Evolutionary conservation across 2,113 vertebrate genomes (phyloP).

Genomic region (Myotis yumanensis): DNA sequence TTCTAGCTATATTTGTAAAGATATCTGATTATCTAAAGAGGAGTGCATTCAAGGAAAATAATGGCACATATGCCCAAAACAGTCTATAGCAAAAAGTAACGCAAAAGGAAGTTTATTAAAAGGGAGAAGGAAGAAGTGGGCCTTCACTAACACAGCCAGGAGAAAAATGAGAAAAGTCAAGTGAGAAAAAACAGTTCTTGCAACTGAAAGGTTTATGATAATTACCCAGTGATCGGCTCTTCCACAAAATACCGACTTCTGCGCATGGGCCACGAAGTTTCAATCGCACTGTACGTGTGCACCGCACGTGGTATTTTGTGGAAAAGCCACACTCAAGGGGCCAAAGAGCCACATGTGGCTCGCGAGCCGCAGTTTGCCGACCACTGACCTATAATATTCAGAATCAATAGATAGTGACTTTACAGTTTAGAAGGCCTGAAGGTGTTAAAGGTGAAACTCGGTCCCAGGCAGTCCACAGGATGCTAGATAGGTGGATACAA

Average conservation of each 20-base stretch:
- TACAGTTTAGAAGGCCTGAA: neutral
- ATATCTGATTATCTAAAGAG: neutral
- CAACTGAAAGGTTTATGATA: neutral
- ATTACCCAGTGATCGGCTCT: neutral
- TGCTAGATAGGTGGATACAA: constrained; percentile 2
- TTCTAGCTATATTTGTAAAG: constrained; percentile 43
- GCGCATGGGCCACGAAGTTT: too few relatives aligned
- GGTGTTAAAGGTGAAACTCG: neutral
- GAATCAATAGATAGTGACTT: neutral
- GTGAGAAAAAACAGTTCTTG: neutral
- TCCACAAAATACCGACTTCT: too few relatives aligned
- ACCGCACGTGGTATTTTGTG: too few relatives aligned
- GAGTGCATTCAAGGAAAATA: constrained; percentile 8
- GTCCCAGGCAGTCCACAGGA: neutral
- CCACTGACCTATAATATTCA: neutral
- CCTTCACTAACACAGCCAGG: neutral
- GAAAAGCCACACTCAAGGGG: too few relatives aligned
- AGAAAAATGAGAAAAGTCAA: constrained; percentile 34
- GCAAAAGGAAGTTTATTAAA: constrained; percentile 42
- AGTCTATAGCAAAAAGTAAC: constrained; percentile 40
- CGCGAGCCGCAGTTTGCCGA: too few relatives aligned
- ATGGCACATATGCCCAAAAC: constrained; percentile 31
- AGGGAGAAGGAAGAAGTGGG: neutral
- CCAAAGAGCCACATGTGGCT: too few relatives aligned
- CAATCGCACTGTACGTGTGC: too few relatives aligned